Base-by-base conservation (phyloP, 2,113 vertebrate species). In the Entelurus aequoreus region DNA sequence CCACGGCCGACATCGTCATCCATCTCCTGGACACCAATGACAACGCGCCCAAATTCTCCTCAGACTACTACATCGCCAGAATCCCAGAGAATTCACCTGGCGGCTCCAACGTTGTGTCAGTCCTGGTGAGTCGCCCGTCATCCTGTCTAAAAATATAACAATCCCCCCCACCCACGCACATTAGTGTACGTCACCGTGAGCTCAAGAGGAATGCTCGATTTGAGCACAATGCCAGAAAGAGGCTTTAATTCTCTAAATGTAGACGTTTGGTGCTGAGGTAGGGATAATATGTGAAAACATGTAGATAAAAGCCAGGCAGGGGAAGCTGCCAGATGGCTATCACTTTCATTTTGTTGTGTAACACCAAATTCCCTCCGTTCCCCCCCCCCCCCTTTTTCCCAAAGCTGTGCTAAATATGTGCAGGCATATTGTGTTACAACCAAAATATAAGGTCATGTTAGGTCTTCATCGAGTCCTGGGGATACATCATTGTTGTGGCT, bases 1-100 rank as follows among this genome's bases (percentile, higher is more conserved):
- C 96, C 0, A 98, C 95, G 0, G 96, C 94, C 0, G 94, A 98
- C 11, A 83, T 99, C 1, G 76, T 93, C 59, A 94, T 99, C 72
- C 91, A 75, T 68, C 86, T 99, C 60, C 72, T 95, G 77, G 97
- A 99, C 64, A 95, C 94, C 69, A 98, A 99, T 0, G 97, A 98
- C 86, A 98, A 99, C 0, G 89, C 89, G 54, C 97, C 97, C 0
- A 93, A 90, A 77, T 99, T 99, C 77, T 93, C 93, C 16, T 94
- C 94, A 0, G 94, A 94, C 47, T 95, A 93, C 80, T 99, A 97
- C 83, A 88, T 97, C 4, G 93, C 95, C 79, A 90, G 93, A 78
- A 93, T 99, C 62, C 94, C 94, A 0, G 96, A 99, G 79, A 96
- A 99, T 57, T 93, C 93, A 8, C 95, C 94, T 0, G 97, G 95